phyloP scores from a whole-genome alignment of 1,140 invertebrate genomes.

The Arctopsyche grandis region DNA sequence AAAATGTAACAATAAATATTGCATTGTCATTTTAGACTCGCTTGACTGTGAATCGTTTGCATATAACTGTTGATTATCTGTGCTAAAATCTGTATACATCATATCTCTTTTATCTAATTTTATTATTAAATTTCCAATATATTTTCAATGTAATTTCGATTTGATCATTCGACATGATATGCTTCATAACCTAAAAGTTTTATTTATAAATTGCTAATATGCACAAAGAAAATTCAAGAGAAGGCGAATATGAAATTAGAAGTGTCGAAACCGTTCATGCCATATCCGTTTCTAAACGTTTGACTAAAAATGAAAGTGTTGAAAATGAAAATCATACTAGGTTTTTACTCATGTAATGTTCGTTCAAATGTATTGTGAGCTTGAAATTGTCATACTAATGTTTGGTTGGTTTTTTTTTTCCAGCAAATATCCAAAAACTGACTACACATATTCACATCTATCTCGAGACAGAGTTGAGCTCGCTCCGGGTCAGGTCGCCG shows the following conservation, averaged over 20 bases:
- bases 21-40: too few species aligned
- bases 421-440: slow-evolving; percentile 82
- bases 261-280: neutral
- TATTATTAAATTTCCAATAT: too few species aligned
- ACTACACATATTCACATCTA: slow-evolving; percentile 80
- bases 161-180: too few species aligned
- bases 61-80: too few species aligned
- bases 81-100: too few species aligned
- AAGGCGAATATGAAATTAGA: slow-evolving; percentile 29
- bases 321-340: neutral
- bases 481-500: slow-evolving; percentile 78
- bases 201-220: too few species aligned
- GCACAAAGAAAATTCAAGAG: neutral
- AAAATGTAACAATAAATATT: neutral
- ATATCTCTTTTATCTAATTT: too few species aligned
- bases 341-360: neutral
- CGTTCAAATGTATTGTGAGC: neutral
- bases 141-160: too few species aligned
- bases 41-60: too few species aligned
- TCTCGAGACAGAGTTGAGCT: slow-evolving; percentile 81
- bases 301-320: neutral
- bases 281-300: slow-evolving; percentile 25
- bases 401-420: slow-evolving; percentile 56
- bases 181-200: too few species aligned
- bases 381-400: neutral